Percentiles rank a stretch among this genome's conserved stretches.
Evolutionary conservation across 1,140 invertebrate genomes (phyloP).

Genomic region (Temnothorax nylanderi): DNA sequence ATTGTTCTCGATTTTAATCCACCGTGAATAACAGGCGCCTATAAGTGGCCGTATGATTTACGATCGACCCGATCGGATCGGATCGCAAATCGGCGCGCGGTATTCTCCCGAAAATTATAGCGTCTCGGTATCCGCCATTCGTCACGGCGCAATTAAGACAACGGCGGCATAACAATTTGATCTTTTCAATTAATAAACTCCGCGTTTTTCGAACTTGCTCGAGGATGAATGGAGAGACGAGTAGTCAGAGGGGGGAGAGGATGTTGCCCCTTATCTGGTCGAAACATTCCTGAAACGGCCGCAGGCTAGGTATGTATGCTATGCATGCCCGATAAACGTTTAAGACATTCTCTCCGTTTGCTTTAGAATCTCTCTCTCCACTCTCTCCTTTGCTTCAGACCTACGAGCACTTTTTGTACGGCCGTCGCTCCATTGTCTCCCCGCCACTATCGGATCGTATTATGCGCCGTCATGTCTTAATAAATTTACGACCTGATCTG

Average conservation of each 20-base stretch:
- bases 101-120: constrained; percentile 42
- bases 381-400: not conserved
- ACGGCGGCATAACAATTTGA: not conserved
- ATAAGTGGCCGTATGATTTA: constrained; percentile 57
- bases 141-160: constrained; percentile 41
- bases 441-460: constrained; percentile 53
- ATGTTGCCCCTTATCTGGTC: constrained; percentile 2
- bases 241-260: too few species aligned
- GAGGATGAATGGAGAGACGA: not conserved
- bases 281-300: constrained; percentile 47
- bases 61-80: not conserved
- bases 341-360: constrained; percentile 9
- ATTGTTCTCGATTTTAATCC: constrained; percentile 56
- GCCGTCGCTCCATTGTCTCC: not conserved
- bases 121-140: constrained; percentile 22
- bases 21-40: constrained; percentile 41
- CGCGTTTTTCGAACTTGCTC: not conserved
- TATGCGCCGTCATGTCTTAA: constrained; percentile 72
- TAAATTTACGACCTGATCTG: constrained; percentile 70
- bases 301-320: constrained; percentile 42
- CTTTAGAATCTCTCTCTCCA: not conserved
- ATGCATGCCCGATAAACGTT: constrained; percentile 57
- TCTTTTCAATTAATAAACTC: constrained; percentile 55
- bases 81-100: constrained; percentile 18
- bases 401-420: constrained; percentile 13